Evolutionary conservation across 2,888 invertebrate species (phyloP).

Genomic region (Fragum sueziense): DNA sequence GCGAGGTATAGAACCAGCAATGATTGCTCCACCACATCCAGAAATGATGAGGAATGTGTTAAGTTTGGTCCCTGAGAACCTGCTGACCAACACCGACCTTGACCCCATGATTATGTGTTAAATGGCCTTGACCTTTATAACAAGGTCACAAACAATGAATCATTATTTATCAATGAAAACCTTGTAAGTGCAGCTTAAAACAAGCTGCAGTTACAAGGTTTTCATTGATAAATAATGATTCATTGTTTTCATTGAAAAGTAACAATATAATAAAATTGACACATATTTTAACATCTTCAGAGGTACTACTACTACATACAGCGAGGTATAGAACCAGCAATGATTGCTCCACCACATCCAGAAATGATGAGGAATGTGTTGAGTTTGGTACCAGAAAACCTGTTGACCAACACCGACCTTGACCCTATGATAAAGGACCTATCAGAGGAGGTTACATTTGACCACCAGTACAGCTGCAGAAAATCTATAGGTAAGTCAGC

Average conservation of each 20-base stretch:
- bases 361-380: constrained; percentile 82
- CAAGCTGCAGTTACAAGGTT: too few relatives aligned
- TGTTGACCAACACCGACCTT: constrained; percentile 70
- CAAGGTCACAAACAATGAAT: too few relatives aligned
- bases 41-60: constrained; percentile 82
- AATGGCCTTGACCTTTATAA: too few relatives aligned
- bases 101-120: constrained; percentile 79
- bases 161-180: too few relatives aligned
- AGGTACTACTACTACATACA: constrained; percentile 82
- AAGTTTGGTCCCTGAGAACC: constrained; percentile 81
- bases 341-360: constrained; percentile 83
- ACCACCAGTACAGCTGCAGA: constrained; percentile 86
- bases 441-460: constrained; percentile 86
- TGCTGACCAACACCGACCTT: constrained; percentile 70
- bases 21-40: constrained; percentile 83
- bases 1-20: constrained; percentile 83
- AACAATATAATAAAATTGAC: too few relatives aligned
- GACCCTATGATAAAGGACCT: constrained; percentile 81
- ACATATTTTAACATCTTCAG: too few relatives aligned
- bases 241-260: too few relatives aligned
- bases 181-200: too few relatives aligned
- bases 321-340: constrained; percentile 83
- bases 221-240: too few relatives aligned
- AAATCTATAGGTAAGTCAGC: constrained; percentile 84
- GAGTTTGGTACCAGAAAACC: constrained; percentile 81